Base-by-base conservation (phyloP, 2,888 invertebrate species). In the Lepetodrilus schrolli region DNA sequence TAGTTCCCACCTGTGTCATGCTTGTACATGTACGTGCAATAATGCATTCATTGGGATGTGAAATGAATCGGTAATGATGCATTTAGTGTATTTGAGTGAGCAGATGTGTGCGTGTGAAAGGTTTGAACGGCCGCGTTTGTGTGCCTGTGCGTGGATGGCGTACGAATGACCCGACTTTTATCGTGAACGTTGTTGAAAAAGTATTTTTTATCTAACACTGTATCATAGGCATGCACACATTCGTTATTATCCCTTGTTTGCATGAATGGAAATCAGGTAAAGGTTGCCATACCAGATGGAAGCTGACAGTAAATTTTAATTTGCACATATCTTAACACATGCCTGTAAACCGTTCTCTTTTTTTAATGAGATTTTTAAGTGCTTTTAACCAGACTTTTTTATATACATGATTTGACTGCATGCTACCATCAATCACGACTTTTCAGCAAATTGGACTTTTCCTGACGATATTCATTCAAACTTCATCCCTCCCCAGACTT, bases 81-180 rank as follows among this genome's bases (percentile, higher is more conserved):
- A n/a, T n/a, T n/a, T n/a, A n/a, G n/a, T n/a, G n/a, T n/a, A 47
- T 48, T 30, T 70, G 70, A 34, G 70, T 70, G 70, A 37, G 49
- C 49, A 37, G 21, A 21, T 66, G 66, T 20, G 7, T 20, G 51
- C 13, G 51, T 20, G 51, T 20, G 5, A 1, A 8, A 21, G 1
- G 50, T 49, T 17, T 1, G 17, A 20, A 21, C 49, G 65, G 2
- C 13, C 5, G 65, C 2, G 30, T 30, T n/a, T 34, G 65, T 4
- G 65, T 26, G 65, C 1, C 34, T 13, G 34, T 1, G 30, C n/a
- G 30, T 4, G 65, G 2, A 36, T 26, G 34, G n/a, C n/a, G n/a
- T n/a, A n/a, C n/a, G n/a, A n/a, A n/a, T n/a, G n/a, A n/a, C n/a
- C n/a, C n/a, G n/a, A n/a, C n/a, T n/a, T n/a, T n/a, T 51, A 30